A percentile compares a stretch with the other conserved stretches of the same genome.
These are phyloP conservation scores for Thaumetopoea pityocampa DNA, from an alignment of 1,140 invertebrate species.

Conservation along the genomic window DNA sequence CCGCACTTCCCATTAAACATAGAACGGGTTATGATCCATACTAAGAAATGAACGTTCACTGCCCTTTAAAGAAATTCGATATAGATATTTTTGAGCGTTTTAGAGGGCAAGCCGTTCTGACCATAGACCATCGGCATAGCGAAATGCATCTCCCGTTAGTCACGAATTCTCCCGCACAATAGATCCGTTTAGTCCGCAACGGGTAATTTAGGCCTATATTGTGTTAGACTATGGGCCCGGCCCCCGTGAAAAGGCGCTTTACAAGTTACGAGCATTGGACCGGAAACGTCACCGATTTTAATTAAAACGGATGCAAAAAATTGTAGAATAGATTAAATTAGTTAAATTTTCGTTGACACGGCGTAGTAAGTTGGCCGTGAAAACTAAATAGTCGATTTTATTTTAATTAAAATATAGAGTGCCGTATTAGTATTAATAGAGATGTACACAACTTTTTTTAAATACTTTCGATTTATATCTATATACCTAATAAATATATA, in stretches of 20 bases:
- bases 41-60: too few species aligned
- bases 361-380: conserved; percentile 19
- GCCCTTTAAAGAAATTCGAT: conserved; percentile 5
- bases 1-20: too few species aligned
- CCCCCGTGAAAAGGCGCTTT: conserved; percentile 32
- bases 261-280: conserved; percentile 30
- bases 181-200: conserved; percentile 38
- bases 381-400: conserved; percentile 15
- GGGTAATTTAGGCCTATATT: conserved; percentile 52
- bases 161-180: conserved; percentile 48
- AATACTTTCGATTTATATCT: too few species aligned
- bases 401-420: conserved; percentile 26
- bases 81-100: conserved; percentile 3
- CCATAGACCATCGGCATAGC: conserved; percentile 21
- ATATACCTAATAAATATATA: too few species aligned
- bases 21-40: too few species aligned
- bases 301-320: conserved; percentile 52
- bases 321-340: conserved; percentile 41
- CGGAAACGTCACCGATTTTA: conserved; percentile 50
- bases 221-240: conserved; percentile 40
- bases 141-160: conserved; percentile 56
- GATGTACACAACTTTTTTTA: too few species aligned
- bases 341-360: conserved; percentile 27
- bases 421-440: too few species aligned
- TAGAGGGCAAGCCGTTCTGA: conserved; percentile 1